phyloP scores from a whole-genome alignment of 2,113 vertebrate genomes.

The Azemiops feae region DNA sequence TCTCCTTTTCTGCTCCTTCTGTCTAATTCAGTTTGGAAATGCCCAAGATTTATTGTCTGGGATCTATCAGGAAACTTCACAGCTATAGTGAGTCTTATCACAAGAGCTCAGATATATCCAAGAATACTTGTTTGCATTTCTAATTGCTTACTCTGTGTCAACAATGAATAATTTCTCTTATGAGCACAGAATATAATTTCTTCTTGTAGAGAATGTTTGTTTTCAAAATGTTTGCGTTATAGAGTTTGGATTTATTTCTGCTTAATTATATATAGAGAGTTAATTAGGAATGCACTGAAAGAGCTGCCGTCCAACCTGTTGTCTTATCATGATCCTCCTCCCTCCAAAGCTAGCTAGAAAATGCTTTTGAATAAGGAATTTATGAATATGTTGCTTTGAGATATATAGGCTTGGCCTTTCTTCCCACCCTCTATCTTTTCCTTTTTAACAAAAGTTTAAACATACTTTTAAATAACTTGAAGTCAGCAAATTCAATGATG shows the following conservation, averaged over 20 bases:
- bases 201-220: neutral
- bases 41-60: neutral
- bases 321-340: neutral
- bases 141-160: neutral
- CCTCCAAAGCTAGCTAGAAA: neutral
- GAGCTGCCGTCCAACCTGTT: neutral
- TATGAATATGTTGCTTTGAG: neutral
- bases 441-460: neutral
- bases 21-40: neutral
- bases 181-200: neutral
- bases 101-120: neutral
- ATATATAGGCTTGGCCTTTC: neutral
- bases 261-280: neutral
- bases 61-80: neutral
- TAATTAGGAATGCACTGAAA: neutral
- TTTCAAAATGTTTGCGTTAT: neutral
- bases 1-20: neutral
- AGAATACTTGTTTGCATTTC: neutral
- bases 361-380: neutral
- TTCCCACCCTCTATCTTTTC: neutral
- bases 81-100: neutral
- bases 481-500: neutral
- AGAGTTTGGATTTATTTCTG: neutral
- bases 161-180: neutral
- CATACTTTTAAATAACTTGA: neutral